phyloP scores from a whole-genome alignment of 2,888 invertebrate genomes.

The Spodoptera littoralis region DNA sequence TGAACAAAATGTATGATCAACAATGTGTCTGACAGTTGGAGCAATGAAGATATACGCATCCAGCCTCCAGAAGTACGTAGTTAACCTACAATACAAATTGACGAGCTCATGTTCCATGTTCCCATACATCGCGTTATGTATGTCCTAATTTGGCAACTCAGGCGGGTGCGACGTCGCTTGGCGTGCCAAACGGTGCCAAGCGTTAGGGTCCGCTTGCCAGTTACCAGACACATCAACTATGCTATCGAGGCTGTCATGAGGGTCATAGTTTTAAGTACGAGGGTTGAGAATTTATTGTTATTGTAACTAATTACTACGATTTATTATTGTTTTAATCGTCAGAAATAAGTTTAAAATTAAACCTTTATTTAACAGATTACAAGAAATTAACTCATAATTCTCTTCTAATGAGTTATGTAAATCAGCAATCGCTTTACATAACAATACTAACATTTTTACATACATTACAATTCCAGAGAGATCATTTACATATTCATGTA shows the following conservation, averaged over 20 bases:
- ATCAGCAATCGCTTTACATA: no score
- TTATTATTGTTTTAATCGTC: no score
- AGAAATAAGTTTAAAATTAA: no score
- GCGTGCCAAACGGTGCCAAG: constrained; percentile 27
- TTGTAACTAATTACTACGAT: no score
- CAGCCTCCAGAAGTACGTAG: not conserved
- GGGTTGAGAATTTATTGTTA: not conserved
- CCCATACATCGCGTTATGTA: constrained; percentile 5
- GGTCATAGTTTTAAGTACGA: constrained; percentile 13
- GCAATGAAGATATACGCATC: not conserved
- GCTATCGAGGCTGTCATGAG: constrained; percentile 13
- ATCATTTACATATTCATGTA: constrained; percentile 21
- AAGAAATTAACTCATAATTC: no score
- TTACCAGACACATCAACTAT: constrained; percentile 31
- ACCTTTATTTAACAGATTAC: no score
- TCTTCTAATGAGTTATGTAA: no score
- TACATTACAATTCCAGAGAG: constrained; percentile 19
- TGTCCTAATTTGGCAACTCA: constrained; percentile 41
- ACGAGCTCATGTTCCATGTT: not conserved
- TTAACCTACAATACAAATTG: constrained; percentile 7
- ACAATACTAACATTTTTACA: not conserved
- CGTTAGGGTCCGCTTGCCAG: constrained; percentile 9
- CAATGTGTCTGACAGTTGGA: no score
- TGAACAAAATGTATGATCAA: no score
- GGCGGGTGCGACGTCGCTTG: constrained; percentile 13